phyloP scores from a whole-genome alignment of 1,140 invertebrate species.

The Trissolcus basalis region DNA sequence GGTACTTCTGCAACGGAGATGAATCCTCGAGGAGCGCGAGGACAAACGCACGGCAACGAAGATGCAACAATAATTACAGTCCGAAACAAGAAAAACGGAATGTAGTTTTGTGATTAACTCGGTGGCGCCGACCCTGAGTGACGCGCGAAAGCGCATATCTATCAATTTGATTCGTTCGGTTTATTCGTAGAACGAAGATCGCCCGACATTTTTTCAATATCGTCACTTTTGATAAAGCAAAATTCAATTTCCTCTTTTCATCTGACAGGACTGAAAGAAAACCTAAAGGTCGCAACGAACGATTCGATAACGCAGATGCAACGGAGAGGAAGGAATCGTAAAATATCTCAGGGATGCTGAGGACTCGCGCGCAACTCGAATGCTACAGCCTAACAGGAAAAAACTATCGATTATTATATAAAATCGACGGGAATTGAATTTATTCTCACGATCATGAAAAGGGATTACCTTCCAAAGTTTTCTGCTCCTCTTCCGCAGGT shows the following conservation, averaged over 20 bases:
- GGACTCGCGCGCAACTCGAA: conserved; percentile 39
- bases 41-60: conserved; percentile 50
- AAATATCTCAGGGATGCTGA: conserved; percentile 52
- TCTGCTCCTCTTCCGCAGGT: no score
- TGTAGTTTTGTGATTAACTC: conserved; percentile 43
- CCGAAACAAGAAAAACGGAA: conserved; percentile 43
- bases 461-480: no score
- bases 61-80: conserved; percentile 57
- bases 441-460: no score
- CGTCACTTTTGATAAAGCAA: conserved; percentile 69
- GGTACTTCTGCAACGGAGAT: conserved; percentile 57
- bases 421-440: not conserved
- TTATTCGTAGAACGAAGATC: conserved; percentile 52
- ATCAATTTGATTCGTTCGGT: conserved; percentile 68
- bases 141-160: conserved; percentile 32
- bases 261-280: conserved; percentile 58
- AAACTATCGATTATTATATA: conserved; percentile 39
- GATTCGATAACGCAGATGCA: conserved; percentile 60
- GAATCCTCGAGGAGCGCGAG: conserved; percentile 50
- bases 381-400: conserved; percentile 13
- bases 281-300: conserved; percentile 50
- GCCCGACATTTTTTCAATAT: conserved; percentile 61
- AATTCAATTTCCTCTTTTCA: conserved; percentile 71
- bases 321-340: conserved; percentile 57
- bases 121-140: not conserved